phyloP scores from a whole-genome alignment of 2,113 vertebrate genomes.

The Ascaphus truei region DNA sequence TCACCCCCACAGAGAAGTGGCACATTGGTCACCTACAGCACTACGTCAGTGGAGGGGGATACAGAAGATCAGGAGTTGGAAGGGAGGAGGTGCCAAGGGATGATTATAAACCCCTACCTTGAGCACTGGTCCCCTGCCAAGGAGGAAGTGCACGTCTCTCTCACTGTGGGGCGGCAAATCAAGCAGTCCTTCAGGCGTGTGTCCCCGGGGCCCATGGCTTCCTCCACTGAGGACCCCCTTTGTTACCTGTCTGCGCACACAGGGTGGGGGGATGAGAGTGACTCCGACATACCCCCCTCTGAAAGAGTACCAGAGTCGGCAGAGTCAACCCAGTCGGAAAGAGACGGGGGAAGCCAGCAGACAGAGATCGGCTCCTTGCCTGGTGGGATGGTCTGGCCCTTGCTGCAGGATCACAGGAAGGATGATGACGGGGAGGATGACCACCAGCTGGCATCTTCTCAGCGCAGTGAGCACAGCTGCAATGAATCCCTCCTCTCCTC shows the following conservation, averaged over 20 bases:
- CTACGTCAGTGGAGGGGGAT: slow-evolving; percentile 32
- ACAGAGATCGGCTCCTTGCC: slow-evolving; percentile 24
- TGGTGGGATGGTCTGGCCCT: slow-evolving; percentile 28
- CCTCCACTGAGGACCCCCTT: slow-evolving; percentile 31
- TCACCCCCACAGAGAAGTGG: slow-evolving; percentile 34
- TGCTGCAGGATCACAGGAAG: slow-evolving; percentile 25
- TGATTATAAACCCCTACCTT: slow-evolving; percentile 29
- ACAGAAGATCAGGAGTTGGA: slow-evolving; percentile 31
- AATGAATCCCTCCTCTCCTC: slow-evolving; percentile 30
- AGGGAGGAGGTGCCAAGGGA: slow-evolving; percentile 29
- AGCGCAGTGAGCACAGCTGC: slow-evolving; percentile 32
- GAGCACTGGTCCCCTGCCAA: slow-evolving; percentile 33
- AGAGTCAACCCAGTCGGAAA: slow-evolving; percentile 30
- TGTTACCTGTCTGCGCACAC: slow-evolving; percentile 33
- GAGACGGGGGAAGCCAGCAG: slow-evolving; percentile 31
- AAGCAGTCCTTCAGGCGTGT: slow-evolving; percentile 32
- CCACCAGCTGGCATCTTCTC: slow-evolving; percentile 28
- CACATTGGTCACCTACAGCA: slow-evolving; percentile 31
- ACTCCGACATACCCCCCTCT: slow-evolving; percentile 30
- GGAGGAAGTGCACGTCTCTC: slow-evolving; percentile 27
- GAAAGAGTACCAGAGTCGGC: slow-evolving; percentile 27
- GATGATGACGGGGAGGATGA: slow-evolving; percentile 23
- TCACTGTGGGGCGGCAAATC: slow-evolving; percentile 27
- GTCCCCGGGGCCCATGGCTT: slow-evolving; percentile 25
- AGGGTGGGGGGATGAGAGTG: slow-evolving; percentile 33